These are phyloP conservation scores for Drosophila oshimai DNA, from an alignment of 1,140 invertebrate genomes.

Conservation along the genomic window DNA sequence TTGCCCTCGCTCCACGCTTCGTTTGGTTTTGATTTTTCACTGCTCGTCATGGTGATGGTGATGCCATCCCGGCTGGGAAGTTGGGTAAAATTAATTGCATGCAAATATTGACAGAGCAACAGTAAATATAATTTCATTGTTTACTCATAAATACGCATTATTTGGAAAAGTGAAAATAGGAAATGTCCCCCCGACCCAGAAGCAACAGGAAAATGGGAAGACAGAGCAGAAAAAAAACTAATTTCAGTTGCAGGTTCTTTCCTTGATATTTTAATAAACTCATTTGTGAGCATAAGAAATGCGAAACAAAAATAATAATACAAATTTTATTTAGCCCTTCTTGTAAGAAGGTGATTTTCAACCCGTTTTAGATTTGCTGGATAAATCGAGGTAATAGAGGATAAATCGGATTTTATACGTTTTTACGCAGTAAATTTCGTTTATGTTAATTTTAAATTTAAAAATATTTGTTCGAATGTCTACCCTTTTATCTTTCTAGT, in stretches of 20 bases:
- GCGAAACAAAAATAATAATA: too few relatives aligned
- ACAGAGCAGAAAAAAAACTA: not conserved
- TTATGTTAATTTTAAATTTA: too few relatives aligned
- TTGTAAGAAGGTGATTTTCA: too few relatives aligned
- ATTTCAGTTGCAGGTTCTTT: not conserved
- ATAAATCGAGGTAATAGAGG: too few relatives aligned
- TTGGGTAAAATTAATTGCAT: conserved; percentile 79
- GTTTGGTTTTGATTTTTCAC: conserved; percentile 48
- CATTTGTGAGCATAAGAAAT: not conserved
- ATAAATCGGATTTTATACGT: too few relatives aligned
- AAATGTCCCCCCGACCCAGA: not conserved
- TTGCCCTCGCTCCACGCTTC: conserved; percentile 39
- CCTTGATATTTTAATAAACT: not conserved
- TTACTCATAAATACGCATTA: conserved; percentile 80
- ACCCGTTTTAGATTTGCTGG: too few relatives aligned
- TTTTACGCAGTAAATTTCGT: too few relatives aligned
- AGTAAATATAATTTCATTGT: conserved; percentile 81
- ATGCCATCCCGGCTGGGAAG: not conserved
- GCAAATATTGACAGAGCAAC: conserved; percentile 76
- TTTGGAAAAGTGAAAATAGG: conserved; percentile 61
- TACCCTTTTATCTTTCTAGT: too few relatives aligned
- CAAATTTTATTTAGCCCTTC: too few relatives aligned
- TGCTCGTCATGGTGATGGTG: conserved; percentile 10
- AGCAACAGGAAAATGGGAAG: not conserved
- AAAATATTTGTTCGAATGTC: too few relatives aligned